Evolutionary conservation across 2,888 invertebrate genomes (phyloP), one percentile per base, ranked within the genome.

Genomic region (Itoplectis maculator): DNA sequence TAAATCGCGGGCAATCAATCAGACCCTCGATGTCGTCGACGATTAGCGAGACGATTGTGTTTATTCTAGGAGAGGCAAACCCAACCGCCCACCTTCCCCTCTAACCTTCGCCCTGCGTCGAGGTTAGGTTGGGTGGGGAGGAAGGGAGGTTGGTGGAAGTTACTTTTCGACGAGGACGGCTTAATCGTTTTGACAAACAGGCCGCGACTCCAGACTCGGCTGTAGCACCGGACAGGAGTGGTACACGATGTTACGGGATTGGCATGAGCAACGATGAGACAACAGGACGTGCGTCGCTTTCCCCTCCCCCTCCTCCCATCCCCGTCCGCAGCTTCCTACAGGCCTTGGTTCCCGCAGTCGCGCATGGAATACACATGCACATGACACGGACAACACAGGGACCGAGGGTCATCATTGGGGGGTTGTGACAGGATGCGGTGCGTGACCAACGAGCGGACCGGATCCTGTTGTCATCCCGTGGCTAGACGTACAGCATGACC

Each of bases 201-300:
- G 23, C 8, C 18, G n/a, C n/a, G 35, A 4, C 54, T 83, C 84
- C 84, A 85, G 85, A 37, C 42, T 61, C 49, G 59, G 35, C 56
- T 47, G 72, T 72, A 82, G 86, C 87, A 89, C 86, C 86, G 82
- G 79, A 88, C 86, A 83, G 85, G 86, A 81, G 78, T 77, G 65
- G 66, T 74, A 66, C 70, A 75, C 47, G 54, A 66, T 66, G 81
- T 73, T 56, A 73, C 61, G 73, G 40, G 80, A 79, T 81, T 81
- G 59, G 81, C 76, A 81, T 83, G 85, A 83, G 81, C 79, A 82
- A 85, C 83, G 84, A 85, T 85, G 87, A 84, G 85, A 85, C 86
- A 87, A 84, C 82, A 80, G 73, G 79, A 80, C 70, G 77, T 5
- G 59, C 83, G 72, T 84, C 42, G 75, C 74, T 54, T 68, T 56